Base-by-base conservation (phyloP, 2,113 vertebrate genomes). In the Macquaria australasica region DNA sequence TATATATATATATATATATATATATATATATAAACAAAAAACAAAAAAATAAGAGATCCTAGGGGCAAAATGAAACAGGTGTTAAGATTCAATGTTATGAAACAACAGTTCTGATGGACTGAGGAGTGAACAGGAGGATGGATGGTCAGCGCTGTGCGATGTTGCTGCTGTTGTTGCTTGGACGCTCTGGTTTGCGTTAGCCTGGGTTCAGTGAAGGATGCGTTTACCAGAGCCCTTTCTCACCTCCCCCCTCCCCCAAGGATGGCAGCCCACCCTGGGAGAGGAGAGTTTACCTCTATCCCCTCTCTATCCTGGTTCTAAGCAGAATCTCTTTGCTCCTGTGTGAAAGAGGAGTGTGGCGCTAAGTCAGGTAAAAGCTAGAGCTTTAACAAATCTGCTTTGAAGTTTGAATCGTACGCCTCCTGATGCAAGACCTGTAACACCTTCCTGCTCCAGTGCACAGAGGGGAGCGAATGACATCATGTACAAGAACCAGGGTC, bases 401-500 rank as follows among this genome's bases (percentile, higher is more conserved):
- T 86, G 58, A 89, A 84, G 79, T 88, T 66, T 37, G 79, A 91
- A 77, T 91, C 68, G 50, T 80, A 84, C 87, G 79, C 80, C 86
- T 91, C 77, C 89, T 81, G 89, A 91, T 78, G 89, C 73, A 88
- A 87, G 87, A 89, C 72, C 58, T 71, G 21, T 1, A 73, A 84
- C 51, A 78, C 75, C 73, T 64, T 67, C 78, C 71, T 69, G 81
- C 89, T 87, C 88, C 85, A 39, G 79, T 45, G 87, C 84, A 82
- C 75, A 84, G 72, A 87, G 69, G 75, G 63, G 77, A 84, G 87
- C 84, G n/a, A 85, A 89, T 91, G 93, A 94, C 91, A 94, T 94
- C 94, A 88, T 89, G 90, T 88, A 93, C 77, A 87, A 89, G 88
- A 90, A 91, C 89, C 84, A 75, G 83, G 83, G 87, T 80, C 84